Evolutionary conservation across 2,113 vertebrate genomes (phyloP), one percentile per base, ranked within the genome.

Genomic region (Xiphophorus maculatus): DNA sequence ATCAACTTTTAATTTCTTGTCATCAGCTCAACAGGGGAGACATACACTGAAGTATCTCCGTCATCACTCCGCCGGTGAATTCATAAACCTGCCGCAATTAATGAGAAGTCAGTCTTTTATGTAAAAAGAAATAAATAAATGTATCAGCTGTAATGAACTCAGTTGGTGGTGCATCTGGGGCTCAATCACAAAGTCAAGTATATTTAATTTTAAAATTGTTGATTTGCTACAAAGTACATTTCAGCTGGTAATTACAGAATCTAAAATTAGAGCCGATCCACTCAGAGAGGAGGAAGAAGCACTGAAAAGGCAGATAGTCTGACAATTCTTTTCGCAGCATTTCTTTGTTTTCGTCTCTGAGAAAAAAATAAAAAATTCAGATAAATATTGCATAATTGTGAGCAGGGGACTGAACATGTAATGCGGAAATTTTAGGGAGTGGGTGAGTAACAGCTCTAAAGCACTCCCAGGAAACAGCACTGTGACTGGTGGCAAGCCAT

Each of bases 241-340:
- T 66, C 19, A 7, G 65, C 63, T 63, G 54, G 37, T 66, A 79
- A 84, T 82, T 90, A 83, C 5, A 79, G 70, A 44, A 74, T 76
- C 29, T 42, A 37, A 51, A 37, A 66, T 35, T 30, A 25, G 28
- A 44, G 70, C 40, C 74, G 65, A 61, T 66, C 25, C 35, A 61
- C 40, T 66, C 25, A 48, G 40, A 71, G 6, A 77, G 37, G 11
- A 70, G 62, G 10, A 62, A 14, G 33, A 37, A 29, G 28, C 66
- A 67, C 63, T 25, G 68, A 28, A 30, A 73, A 73, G 64, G 66
- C 33, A 42, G 29, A 61, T 25, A 64, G 35, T 4, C 30, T 27
- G 29, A 1, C 74, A 71, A 65, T 30, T 77, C 68, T 67, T 33
- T 81, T 71, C 72, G 37, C 61, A 68, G 63, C 44, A 63, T 8